phyloP scores from a whole-genome alignment of 2,113 vertebrate genomes.

The Cathartes aura region DNA sequence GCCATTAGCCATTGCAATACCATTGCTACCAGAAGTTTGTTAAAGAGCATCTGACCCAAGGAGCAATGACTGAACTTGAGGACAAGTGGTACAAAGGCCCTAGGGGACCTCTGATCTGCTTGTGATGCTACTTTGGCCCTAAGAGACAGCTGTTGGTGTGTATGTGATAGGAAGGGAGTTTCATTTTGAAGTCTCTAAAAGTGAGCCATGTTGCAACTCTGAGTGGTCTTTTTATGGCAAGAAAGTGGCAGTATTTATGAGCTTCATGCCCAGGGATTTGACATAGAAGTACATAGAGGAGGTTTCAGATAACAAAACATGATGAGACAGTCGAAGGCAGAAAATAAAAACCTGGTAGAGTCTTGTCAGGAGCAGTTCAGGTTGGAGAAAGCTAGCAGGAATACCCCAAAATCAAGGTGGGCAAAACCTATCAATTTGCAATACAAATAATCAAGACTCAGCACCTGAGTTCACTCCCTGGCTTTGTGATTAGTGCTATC shows the following conservation, averaged over 20 bases:
- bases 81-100: not conserved
- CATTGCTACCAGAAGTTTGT: not conserved
- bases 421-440: not conserved
- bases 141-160: not conserved
- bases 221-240: not conserved
- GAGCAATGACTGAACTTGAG: not conserved
- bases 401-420: not conserved
- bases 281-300: not conserved
- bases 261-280: not conserved
- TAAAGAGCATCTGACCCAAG: not conserved
- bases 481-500: not conserved
- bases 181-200: not conserved
- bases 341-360: not conserved
- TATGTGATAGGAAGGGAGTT: not conserved
- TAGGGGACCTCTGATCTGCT: not conserved
- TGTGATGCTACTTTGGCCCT: not conserved
- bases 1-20: not conserved
- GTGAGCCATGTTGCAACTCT: accelerated
- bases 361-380: not conserved
- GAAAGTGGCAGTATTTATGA: not conserved
- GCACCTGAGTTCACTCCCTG: not conserved
- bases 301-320: not conserved
- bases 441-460: not conserved
- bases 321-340: not conserved
- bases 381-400: not conserved